A percentile compares a stretch with the other conserved stretches of the same genome.
These are phyloP conservation scores for Lepidocyrtinus sp. DNA, from an alignment of 2,888 invertebrate genomes.

Conservation along the genomic window DNA sequence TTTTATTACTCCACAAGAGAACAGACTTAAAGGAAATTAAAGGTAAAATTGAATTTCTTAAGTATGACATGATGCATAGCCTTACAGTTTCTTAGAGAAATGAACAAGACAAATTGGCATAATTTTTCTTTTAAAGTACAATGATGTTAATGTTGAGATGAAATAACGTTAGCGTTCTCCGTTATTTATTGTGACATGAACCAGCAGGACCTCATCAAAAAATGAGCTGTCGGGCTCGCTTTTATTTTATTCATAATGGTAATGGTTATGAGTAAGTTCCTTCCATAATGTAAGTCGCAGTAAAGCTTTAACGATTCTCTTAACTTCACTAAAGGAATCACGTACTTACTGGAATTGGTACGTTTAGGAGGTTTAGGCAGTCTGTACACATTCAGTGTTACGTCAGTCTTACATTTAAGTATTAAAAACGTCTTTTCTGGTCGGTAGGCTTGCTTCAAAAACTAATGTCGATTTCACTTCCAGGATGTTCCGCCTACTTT, in stretches of 20 bases:
- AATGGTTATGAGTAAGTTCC: no score
- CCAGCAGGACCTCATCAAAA: slow-evolving; percentile 54
- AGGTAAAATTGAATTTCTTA: no score
- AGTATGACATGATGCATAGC: no score
- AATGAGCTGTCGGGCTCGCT: slow-evolving; percentile 33
- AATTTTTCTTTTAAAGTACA: no score
- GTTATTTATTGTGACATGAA: slow-evolving; percentile 67
- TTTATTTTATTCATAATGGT: not conserved
- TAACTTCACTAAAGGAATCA: slow-evolving; percentile 3
- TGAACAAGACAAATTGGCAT: no score
- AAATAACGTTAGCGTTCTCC: slow-evolving; percentile 57
- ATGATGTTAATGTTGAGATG: no score
- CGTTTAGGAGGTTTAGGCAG: slow-evolving; percentile 49
- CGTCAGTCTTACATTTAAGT: no score
- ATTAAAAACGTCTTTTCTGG: no score
- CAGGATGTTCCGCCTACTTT: not conserved
- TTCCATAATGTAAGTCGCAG: not conserved
- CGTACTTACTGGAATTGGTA: slow-evolving; percentile 21
- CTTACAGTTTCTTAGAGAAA: no score
- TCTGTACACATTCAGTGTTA: not conserved
- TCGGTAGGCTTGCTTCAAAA: no score
- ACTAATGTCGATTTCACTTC: not conserved
- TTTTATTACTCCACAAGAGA: no score
- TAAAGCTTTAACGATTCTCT: not conserved
- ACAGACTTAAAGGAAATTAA: no score